phyloP scores from a whole-genome alignment of 2,888 invertebrate species.

The Perizoma affinitatum region DNA sequence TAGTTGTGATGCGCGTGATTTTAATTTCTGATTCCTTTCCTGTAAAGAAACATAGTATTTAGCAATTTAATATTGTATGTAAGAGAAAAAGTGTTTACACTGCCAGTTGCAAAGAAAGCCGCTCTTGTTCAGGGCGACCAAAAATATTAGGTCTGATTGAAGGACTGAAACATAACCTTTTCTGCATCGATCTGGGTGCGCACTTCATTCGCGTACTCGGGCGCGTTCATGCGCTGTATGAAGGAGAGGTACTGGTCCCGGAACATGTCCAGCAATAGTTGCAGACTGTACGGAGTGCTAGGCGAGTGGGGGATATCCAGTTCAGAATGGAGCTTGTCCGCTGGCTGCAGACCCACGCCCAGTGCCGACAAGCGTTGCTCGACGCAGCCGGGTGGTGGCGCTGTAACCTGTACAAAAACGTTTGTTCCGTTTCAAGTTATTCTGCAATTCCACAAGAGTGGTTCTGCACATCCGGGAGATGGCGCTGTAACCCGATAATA shows the following conservation, averaged over 20 bases:
- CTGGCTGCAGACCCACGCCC: constrained; percentile 86
- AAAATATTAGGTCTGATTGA: too few relatives aligned
- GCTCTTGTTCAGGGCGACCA: too few relatives aligned
- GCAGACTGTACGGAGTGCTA: constrained; percentile 92
- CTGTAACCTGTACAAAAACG: constrained; percentile 77
- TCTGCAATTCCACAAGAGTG: neutral
- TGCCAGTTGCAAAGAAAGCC: too few relatives aligned
- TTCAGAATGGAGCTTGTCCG: constrained; percentile 89
- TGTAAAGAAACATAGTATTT: constrained; percentile 48
- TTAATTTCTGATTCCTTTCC: constrained; percentile 92
- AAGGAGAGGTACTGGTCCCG: constrained; percentile 93
- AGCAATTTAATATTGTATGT: neutral
- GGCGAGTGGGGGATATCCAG: constrained; percentile 92
- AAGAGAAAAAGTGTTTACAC: too few relatives aligned
- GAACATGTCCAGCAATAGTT: constrained; percentile 93
- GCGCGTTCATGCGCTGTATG: constrained; percentile 92
- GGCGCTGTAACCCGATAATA: neutral
- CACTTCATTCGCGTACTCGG: constrained; percentile 89
- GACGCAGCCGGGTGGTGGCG: constrained; percentile 95
- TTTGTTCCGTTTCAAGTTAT: too few relatives aligned
- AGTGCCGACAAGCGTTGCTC: constrained; percentile 94
- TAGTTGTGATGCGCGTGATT: constrained; percentile 93
- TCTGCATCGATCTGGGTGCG: constrained; percentile 92
- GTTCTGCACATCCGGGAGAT: neutral
- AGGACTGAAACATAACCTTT: constrained; percentile 70